Conservation (phyloP, 2,113 vertebrate genomes). For the Chaenogobius annularis region DNA sequence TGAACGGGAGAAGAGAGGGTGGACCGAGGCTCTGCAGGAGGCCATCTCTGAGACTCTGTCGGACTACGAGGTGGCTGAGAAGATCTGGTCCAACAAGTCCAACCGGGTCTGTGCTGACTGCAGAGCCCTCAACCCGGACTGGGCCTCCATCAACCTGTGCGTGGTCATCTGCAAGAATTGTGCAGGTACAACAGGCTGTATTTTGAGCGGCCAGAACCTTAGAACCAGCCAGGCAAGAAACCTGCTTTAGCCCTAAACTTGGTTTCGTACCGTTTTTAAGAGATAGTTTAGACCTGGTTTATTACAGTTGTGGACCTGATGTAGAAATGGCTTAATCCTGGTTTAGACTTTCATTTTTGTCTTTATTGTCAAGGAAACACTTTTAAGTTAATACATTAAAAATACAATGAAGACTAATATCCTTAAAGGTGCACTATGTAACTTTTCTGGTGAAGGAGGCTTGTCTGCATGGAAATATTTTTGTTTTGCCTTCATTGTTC, state of each 20-base stretch:
- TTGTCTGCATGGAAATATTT: no score
- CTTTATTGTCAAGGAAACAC: no score
- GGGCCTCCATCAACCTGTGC: conserved; percentile 97
- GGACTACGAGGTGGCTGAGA: conserved; percentile 97
- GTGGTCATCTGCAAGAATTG: conserved; percentile 99
- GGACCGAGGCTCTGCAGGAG: conserved; percentile 93
- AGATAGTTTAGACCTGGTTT: no score
- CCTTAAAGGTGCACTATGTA: no score
- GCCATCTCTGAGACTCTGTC: conserved; percentile 92
- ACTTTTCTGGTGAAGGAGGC: no score
- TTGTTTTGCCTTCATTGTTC: no score
- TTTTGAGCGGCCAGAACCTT: no score
- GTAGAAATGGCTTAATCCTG: neutral
- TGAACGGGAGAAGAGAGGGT: conserved; percentile 88
- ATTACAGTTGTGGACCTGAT: neutral
- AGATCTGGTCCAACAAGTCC: conserved; percentile 98
- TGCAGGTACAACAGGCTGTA: conserved; percentile 75
- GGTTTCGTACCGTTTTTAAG: no score
- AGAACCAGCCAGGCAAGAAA: no score
- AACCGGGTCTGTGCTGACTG: conserved; percentile 93
- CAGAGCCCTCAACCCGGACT: conserved; percentile 87
- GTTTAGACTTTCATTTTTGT: neutral
- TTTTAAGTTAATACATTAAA: no score
- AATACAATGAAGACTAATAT: no score
- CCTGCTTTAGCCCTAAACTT: no score